Percentiles rank a stretch among this genome's conserved stretches.
Conservation (phyloP, 2,797 vertebrate species). For the Gambusia yucatana region DNA sequence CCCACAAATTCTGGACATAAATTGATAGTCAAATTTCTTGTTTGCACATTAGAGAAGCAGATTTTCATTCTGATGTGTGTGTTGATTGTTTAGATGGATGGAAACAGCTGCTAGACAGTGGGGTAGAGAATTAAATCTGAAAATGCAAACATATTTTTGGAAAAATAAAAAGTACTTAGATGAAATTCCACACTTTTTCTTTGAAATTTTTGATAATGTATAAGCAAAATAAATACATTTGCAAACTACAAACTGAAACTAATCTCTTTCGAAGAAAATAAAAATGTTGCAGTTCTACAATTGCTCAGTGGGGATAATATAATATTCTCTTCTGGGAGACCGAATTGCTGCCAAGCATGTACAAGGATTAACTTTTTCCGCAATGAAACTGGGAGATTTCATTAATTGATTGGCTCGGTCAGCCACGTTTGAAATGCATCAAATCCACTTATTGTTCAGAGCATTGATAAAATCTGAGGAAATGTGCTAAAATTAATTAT, state of each 20-base stretch:
- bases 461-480: conserved; percentile 51
- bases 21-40: background rate
- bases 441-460: conserved; percentile 41
- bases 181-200: background rate
- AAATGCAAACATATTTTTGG: background rate
- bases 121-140: background rate
- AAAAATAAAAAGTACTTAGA: background rate
- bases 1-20: background rate
- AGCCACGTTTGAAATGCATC: conserved; percentile 58
- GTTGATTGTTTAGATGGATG: background rate
- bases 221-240: background rate
- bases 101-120: background rate
- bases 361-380: background rate
- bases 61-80: background rate
- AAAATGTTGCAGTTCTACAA: background rate
- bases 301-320: conserved; percentile 1
- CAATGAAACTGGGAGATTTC: background rate
- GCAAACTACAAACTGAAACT: background rate
- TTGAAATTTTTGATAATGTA: background rate
- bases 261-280: background rate
- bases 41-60: background rate
- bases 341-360: conserved; percentile 19
- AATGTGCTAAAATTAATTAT: conserved; percentile 69
- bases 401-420: conserved; percentile 58
- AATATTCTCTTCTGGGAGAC: background rate